Evolutionary conservation across 2,888 invertebrate genomes (phyloP).

Genomic region (Geotrupes spiniger): DNA sequence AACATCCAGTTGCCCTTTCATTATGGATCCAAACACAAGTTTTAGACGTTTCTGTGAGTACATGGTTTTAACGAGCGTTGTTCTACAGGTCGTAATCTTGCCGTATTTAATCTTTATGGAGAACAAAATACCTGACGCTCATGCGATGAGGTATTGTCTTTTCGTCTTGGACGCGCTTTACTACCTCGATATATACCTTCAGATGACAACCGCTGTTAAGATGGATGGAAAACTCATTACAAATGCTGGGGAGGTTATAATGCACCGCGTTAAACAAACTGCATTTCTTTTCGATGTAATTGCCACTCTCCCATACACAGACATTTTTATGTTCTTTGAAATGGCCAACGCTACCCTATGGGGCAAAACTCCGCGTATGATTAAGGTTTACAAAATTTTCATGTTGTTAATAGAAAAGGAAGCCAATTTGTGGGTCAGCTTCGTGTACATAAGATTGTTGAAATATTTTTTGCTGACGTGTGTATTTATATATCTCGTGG

Average conservation of each 20-base stretch:
- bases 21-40: constrained; percentile 50
- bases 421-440: constrained; percentile 16
- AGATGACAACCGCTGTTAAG: constrained; percentile 17
- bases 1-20: constrained; percentile 50
- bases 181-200: constrained; percentile 17
- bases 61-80: constrained; percentile 3
- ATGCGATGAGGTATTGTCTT: not conserved
- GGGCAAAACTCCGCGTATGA: constrained; percentile 10
- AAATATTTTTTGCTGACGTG: constrained; percentile 20
- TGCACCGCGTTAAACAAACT: constrained; percentile 14
- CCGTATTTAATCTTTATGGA: constrained; percentile 21
- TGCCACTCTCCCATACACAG: constrained; percentile 9
- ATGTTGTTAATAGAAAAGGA: constrained; percentile 18
- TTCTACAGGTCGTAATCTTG: constrained; percentile 18
- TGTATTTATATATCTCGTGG: constrained; percentile 15
- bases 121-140: not conserved
- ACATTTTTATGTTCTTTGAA: constrained; percentile 1
- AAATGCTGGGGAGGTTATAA: constrained; percentile 8
- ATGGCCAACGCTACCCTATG: not conserved
- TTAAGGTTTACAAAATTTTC: constrained; percentile 24
- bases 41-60: constrained; percentile 37
- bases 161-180: constrained; percentile 10
- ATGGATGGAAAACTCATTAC: constrained; percentile 12
- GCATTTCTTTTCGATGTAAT: constrained; percentile 15
- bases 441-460: constrained; percentile 17